Evolutionary conservation across 2,888 invertebrate genomes (phyloP).

Genomic region (Lathronympha strigana): DNA sequence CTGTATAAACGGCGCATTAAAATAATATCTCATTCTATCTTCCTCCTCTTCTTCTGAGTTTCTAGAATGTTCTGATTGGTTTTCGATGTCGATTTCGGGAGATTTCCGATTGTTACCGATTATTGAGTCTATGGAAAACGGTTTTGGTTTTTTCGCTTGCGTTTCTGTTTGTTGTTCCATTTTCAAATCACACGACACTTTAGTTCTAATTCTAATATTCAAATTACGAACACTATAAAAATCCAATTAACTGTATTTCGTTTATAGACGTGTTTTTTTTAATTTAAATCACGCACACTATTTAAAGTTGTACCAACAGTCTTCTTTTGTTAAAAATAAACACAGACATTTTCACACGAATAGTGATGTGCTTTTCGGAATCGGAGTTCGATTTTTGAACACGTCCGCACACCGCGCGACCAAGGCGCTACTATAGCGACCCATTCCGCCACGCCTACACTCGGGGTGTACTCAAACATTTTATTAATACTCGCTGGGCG

Average conservation of each 20-base stretch:
- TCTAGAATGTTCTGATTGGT: conserved; percentile 70
- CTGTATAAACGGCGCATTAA: conserved; percentile 75
- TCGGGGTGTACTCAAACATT: conserved; percentile 80
- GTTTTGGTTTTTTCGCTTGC: conserved; percentile 79
- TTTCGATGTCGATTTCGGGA: conserved; percentile 78
- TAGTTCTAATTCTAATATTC: not conserved
- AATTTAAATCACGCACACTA: not conserved
- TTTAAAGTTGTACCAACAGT: not conserved
- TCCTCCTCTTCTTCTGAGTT: conserved; percentile 76
- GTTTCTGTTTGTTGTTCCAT: conserved; percentile 73
- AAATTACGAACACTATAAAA: not conserved
- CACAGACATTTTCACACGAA: conserved; percentile 11
- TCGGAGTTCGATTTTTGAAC: conserved; percentile 49
- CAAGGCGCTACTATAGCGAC: conserved; percentile 56
- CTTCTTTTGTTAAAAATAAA: not conserved
- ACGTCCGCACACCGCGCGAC: conserved; percentile 61
- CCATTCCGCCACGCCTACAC: conserved; percentile 72
- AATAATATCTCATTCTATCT: conserved; percentile 76
- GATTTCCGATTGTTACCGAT: conserved; percentile 79
- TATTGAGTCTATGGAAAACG: conserved; percentile 86
- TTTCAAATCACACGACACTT: conserved; percentile 42
- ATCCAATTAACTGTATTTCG: not conserved
- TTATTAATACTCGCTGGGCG: conserved; percentile 67
- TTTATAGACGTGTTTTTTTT: not conserved
- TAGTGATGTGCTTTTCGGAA: conserved; percentile 27